Percentiles rank a stretch among this genome's conserved stretches.
Evolutionary conservation across 2,797 vertebrate species (phyloP).

Genomic region (Periophthalmus magnuspinnatus): DNA sequence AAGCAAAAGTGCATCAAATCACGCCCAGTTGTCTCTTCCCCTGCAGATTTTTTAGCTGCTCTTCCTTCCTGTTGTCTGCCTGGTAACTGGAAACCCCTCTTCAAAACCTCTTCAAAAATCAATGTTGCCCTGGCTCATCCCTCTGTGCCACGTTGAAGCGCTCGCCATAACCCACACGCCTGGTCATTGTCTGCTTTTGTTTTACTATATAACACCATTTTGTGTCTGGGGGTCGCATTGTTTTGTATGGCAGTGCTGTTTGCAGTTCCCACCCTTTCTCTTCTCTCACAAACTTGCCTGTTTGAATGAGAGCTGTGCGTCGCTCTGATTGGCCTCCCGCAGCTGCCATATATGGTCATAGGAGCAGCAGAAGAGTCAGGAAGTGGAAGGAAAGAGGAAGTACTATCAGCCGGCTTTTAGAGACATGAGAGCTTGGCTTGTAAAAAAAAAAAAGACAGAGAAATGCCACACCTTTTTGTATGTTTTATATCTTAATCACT

Average conservation of each 20-base stretch:
- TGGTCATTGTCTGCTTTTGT: constrained; percentile 42
- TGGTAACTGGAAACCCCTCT: constrained; percentile 37
- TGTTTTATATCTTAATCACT: constrained; percentile 6
- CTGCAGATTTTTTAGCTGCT: background rate
- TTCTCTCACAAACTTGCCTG: constrained; percentile 47
- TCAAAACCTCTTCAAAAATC: constrained; percentile 29
- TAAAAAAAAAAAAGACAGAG: constrained; percentile 33
- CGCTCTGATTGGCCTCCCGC: constrained; percentile 57
- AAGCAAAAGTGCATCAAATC: constrained; percentile 4
- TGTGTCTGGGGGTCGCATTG: constrained; percentile 35
- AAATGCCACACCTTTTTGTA: constrained; percentile 55
- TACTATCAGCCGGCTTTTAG: constrained; percentile 49
- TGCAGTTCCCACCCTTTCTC: constrained; percentile 70
- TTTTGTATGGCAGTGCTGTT: constrained; percentile 54
- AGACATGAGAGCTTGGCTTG: constrained; percentile 58
- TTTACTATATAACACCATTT: constrained; percentile 30
- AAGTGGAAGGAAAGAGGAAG: constrained; percentile 71
- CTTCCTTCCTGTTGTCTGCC: constrained; percentile 31
- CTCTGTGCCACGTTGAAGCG: constrained; percentile 36
- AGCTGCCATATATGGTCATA: constrained; percentile 74
- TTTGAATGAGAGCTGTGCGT: constrained; percentile 68
- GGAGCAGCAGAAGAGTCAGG: constrained; percentile 70
- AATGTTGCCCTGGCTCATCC: constrained; percentile 32
- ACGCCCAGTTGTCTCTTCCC: constrained; percentile 5
- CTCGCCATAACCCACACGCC: constrained; percentile 45